Conservation (phyloP, 2,888 invertebrate genomes). For the Nomada goodeniana region DNA sequence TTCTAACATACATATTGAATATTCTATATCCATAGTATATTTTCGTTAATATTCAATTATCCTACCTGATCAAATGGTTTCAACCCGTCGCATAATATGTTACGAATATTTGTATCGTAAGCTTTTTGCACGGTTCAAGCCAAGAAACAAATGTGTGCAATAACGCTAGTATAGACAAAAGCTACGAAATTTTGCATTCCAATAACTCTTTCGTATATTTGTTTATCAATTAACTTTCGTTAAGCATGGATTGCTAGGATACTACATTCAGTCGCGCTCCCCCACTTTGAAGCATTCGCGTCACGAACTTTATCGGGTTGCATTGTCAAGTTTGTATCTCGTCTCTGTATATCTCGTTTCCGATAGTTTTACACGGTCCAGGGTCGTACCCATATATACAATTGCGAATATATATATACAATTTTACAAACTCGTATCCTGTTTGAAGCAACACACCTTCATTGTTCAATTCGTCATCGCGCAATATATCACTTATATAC, state of each 20-base stretch:
- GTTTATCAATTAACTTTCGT: not conserved
- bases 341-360: slow-evolving; percentile 14
- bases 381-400: slow-evolving; percentile 15
- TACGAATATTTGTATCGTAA: no score
- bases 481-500: slow-evolving; percentile 14
- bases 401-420: slow-evolving; percentile 26
- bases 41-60: no score
- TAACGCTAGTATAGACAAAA: no score
- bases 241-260: slow-evolving; percentile 21
- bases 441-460: slow-evolving; percentile 8
- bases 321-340: slow-evolving; percentile 30
- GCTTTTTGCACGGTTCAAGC: no score
- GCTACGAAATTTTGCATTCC: no score
- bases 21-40: no score
- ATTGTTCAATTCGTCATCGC: slow-evolving; percentile 32
- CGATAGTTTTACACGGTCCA: slow-evolving; percentile 44
- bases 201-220: not conserved
- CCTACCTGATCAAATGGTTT: no score
- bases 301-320: slow-evolving; percentile 2
- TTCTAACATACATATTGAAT: no score
- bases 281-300: not conserved
- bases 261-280: not conserved
- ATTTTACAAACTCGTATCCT: slow-evolving; percentile 36
- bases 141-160: no score
- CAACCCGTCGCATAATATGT: no score